Percentiles rank a stretch among this genome's conserved stretches.
phyloP scores from a whole-genome alignment of 2,888 invertebrate species.

The Machimus atricapillus region DNA sequence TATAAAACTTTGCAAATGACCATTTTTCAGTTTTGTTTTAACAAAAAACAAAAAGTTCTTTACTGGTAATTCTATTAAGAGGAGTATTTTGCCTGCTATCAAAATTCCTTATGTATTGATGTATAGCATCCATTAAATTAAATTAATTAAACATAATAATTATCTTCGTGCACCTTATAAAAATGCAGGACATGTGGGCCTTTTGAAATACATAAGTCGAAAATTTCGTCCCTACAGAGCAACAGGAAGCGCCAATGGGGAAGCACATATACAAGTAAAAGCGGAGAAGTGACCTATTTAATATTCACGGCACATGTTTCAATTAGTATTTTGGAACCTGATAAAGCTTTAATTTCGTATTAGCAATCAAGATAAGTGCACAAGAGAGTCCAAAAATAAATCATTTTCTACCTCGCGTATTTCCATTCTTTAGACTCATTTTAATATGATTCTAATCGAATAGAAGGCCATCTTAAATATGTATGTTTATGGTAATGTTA shows the following conservation, averaged over 20 bases:
- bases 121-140: background rate
- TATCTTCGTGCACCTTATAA: background rate
- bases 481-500: background rate
- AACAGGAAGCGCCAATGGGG: background rate
- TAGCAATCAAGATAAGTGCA: background rate
- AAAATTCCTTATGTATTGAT: background rate
- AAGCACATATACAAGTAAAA: background rate
- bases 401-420: background rate
- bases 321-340: background rate
- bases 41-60: too few relatives aligned
- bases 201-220: background rate
- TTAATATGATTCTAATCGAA: background rate
- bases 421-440: background rate
- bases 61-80: too few relatives aligned
- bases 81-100: too few relatives aligned
- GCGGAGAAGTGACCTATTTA: background rate
- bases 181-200: background rate
- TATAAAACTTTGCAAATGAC: too few relatives aligned
- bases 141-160: background rate
- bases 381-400: background rate
- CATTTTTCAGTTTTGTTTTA: too few relatives aligned
- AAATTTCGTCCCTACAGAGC: background rate
- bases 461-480: background rate
- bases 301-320: background rate
- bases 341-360: background rate